A percentile compares a stretch with the other conserved stretches of the same genome.
phyloP scores from a whole-genome alignment of 2,888 invertebrate species.

The Trisateles emortualis region DNA sequence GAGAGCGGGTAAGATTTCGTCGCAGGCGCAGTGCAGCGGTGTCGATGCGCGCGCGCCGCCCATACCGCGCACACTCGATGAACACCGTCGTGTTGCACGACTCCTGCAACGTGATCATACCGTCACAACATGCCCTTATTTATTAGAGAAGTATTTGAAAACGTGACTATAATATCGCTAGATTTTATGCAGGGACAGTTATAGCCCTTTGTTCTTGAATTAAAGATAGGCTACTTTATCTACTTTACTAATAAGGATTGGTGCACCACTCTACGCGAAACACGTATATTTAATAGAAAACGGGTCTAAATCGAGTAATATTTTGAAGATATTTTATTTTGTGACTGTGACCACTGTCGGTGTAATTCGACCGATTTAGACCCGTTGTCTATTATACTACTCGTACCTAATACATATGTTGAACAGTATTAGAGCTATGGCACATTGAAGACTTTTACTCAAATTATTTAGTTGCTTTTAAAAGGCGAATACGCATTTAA shows the following conservation, averaged over 20 bases:
- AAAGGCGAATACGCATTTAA: too few species aligned
- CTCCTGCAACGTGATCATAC: slow-evolving; percentile 66
- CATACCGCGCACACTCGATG: slow-evolving; percentile 73
- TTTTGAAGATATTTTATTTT: too few species aligned
- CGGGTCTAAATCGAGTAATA: too few species aligned
- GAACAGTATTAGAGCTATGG: too few species aligned
- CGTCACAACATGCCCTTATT: slow-evolving; percentile 53
- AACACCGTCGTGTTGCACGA: slow-evolving; percentile 81
- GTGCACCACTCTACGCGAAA: not conserved
- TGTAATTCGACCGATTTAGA: too few species aligned
- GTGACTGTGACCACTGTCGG: too few species aligned
- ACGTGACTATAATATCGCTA: slow-evolving; percentile 44
- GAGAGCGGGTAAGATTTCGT: slow-evolving; percentile 59
- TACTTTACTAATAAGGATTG: not conserved
- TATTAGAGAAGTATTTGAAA: slow-evolving; percentile 52
- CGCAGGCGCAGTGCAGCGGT: slow-evolving; percentile 70
- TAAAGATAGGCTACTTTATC: slow-evolving; percentile 1
- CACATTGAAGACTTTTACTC: too few species aligned
- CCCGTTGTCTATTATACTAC: too few species aligned
- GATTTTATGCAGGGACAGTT: slow-evolving; percentile 27
- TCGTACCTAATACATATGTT: too few species aligned
- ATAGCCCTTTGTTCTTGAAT: slow-evolving; percentile 2
- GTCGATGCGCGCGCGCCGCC: slow-evolving; percentile 69
- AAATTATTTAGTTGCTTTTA: too few species aligned
- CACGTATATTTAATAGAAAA: too few species aligned